Evolutionary conservation across 2,113 vertebrate genomes (phyloP), one percentile per base, ranked within the genome.

Genomic region (Melanerpes aurifrons): DNA sequence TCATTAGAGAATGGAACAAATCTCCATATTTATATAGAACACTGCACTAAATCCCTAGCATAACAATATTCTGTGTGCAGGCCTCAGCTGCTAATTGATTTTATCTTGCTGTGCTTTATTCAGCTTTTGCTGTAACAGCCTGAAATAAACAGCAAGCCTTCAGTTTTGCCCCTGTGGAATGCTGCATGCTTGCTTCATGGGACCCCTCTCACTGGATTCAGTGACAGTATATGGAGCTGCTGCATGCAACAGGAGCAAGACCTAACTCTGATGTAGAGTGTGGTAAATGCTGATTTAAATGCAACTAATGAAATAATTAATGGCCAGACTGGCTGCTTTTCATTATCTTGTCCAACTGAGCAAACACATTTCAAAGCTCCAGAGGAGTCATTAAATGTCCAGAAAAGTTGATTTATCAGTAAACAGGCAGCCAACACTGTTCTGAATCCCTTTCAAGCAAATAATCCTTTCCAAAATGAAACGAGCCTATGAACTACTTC

Each of bases 361-460:
- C 82, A 90, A 95, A 87, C 40, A 62, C 14, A 80, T 86, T 87
- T 94, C 72, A 73, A 86, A 84, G 69, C 50, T 93, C 82, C 48
- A 66, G 40, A 86, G 58, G 54, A 83, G 26, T 66, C 66, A 66
- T 28, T 75, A 62, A 86, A 35, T 1, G 9, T 94, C 69, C 70
- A 84, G 73, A 90, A 78, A 86, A 86, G 45, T 35, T 88, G 72
- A 89, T 95, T 94, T 94, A 95, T 87, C 57, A 86, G 54, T 45
- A 72, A 72, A 81, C 4, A 86, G 24, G 54, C 59, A 67, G 76
- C 15, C 67, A 87, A 79, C 86, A 21, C 20, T 88, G n/a, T 68
- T 76, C 54, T 73, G 62, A 74, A 61, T 37, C 15, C 11, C 56
- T 93, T 89, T 94, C 66, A 94, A 78, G 86, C 15, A 87, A 78